These are phyloP conservation scores for human (Homo sapiens) DNA, from an alignment of 2,113 vertebrate species.

Conservation along the genomic window GRCh38 chrX:5968501-5969000, in stretches of 20 bases:
- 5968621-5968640: not conserved
- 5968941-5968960: too few species aligned
- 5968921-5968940: not conserved
- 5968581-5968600: not conserved
- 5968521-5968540: not conserved
- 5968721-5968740: not conserved
- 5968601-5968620: not conserved
- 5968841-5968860: not conserved
- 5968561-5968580: not conserved
- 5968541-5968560: not conserved
- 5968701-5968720: fast-evolving
- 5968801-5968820: not conserved
- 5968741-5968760: fast-evolving
- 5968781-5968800: not conserved
- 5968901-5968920: not conserved
- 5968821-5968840: not conserved
- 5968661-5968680: not conserved
- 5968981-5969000: too few species aligned
- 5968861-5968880: too few species aligned
- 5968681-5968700: not conserved
- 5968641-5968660: not conserved
- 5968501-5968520: not conserved
- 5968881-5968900: not conserved
- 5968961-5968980: not conserved
- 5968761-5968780: too few species aligned